Conservation (phyloP, 2,113 vertebrate genomes). For the Irena cyanogastra region DNA sequence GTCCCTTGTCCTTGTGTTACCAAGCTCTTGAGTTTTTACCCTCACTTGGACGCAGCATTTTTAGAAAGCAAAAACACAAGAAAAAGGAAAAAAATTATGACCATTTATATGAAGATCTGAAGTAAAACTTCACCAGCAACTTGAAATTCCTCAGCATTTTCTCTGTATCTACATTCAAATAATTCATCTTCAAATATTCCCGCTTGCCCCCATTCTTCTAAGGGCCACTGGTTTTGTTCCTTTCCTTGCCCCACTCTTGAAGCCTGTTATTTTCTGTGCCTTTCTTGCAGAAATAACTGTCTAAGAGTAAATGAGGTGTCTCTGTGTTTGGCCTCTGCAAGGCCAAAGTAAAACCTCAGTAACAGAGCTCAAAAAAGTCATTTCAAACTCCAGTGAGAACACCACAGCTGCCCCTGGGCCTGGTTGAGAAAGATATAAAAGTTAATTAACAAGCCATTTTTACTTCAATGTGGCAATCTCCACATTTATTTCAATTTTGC, state of each 20-base stretch:
- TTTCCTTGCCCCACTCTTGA: neutral
- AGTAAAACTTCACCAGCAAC: neutral
- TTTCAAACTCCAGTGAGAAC: neutral
- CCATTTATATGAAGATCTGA: neutral
- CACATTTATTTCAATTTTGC: neutral
- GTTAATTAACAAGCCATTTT: neutral
- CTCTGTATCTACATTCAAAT: neutral
- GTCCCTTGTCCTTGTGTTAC: neutral
- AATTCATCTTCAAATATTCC: neutral
- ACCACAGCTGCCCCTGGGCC: neutral
- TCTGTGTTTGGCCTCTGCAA: too few species aligned
- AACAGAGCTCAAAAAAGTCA: neutral
- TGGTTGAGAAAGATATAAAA: neutral
- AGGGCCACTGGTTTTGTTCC: neutral
- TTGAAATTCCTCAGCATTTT: neutral
- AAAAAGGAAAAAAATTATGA: neutral
- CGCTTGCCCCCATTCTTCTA: neutral
- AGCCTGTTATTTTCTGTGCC: neutral
- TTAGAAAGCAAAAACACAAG: neutral
- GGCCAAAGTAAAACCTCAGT: neutral
- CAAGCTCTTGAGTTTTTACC: neutral
- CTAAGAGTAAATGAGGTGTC: rapidly evolving
- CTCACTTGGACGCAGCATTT: neutral
- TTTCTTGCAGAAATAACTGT: neutral
- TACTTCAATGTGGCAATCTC: neutral